Conservation (phyloP, 2,113 vertebrate genomes). For the Clarias batrachus region DNA sequence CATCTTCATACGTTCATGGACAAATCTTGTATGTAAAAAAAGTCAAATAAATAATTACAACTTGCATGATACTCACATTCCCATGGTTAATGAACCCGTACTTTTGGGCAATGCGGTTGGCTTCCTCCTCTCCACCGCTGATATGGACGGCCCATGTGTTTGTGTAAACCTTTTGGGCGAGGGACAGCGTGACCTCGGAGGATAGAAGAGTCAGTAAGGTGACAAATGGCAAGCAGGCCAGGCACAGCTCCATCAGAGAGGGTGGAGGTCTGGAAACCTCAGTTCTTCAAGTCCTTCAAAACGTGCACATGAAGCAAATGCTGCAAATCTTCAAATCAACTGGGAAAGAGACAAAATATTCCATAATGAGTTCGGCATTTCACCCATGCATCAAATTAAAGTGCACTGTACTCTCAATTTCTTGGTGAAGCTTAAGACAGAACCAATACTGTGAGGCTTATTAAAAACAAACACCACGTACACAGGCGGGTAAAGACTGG, state of each 20-base stretch:
- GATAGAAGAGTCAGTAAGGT: constrained; percentile 74
- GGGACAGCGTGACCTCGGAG: constrained; percentile 68
- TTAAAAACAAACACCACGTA: not conserved
- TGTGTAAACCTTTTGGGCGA: constrained; percentile 81
- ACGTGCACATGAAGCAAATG: constrained; percentile 62
- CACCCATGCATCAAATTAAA: not conserved
- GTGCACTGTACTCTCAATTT: not conserved
- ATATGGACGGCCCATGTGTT: constrained; percentile 94
- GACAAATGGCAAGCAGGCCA: constrained; percentile 70
- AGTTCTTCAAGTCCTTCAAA: constrained; percentile 59
- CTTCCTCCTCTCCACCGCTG: constrained; percentile 78
- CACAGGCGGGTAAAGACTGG: not conserved
- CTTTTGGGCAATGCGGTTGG: constrained; percentile 80
- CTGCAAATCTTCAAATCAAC: constrained; percentile 61
- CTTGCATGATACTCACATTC: constrained; percentile 73
- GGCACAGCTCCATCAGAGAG: constrained; percentile 63
- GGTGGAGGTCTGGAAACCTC: constrained; percentile 62
- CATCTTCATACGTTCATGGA: not conserved
- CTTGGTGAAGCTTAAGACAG: not conserved
- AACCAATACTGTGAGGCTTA: not conserved
- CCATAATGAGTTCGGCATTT: constrained; percentile 13
- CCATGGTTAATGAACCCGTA: constrained; percentile 91
- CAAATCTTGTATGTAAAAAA: not conserved
- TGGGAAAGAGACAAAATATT: not conserved
- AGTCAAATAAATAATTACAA: not conserved